A percentile compares a stretch with the other conserved stretches of the same genome.
phyloP scores from a whole-genome alignment of 2,113 vertebrate genomes.

The Hemiscyllium ocellatum region DNA sequence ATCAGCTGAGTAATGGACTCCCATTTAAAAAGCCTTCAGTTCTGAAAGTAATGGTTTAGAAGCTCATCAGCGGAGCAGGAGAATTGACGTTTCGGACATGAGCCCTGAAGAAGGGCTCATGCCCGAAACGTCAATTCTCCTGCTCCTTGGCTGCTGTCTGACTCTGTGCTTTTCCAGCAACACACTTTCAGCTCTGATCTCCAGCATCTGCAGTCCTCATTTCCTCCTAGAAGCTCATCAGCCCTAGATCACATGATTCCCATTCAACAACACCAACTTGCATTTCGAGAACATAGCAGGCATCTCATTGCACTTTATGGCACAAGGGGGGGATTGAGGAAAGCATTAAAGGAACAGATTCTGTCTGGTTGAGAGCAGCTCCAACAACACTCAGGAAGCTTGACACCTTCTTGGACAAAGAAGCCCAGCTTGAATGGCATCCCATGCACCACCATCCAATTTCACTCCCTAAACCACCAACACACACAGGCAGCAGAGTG shows the following conservation, averaged over 20 bases:
- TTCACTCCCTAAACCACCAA: neutral
- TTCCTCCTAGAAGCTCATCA: too few species aligned
- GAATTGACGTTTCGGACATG: too few species aligned
- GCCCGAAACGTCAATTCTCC: too few species aligned
- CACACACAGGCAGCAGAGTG: neutral
- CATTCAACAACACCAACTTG: neutral
- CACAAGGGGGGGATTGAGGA: neutral
- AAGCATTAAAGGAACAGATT: neutral
- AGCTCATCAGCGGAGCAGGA: neutral
- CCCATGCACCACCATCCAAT: neutral
- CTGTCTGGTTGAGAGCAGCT: neutral
- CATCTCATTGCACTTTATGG: neutral
- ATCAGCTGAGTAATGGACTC: neutral
- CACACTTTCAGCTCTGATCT: too few species aligned
- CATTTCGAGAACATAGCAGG: neutral
- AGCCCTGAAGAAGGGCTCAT: too few species aligned
- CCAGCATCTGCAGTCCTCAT: too few species aligned
- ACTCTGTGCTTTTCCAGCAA: too few species aligned
- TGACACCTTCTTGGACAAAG: neutral
- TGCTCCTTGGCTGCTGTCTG: too few species aligned
- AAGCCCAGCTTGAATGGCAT: neutral
- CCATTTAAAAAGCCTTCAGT: neutral
- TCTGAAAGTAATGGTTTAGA: neutral
- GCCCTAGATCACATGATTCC: neutral
- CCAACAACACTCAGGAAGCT: neutral